Percentiles rank a stretch among this genome's conserved stretches.
These are phyloP conservation scores for Zygothrica quintamaculata DNA, from an alignment of 2,888 invertebrate genomes.

Conservation along the genomic window DNA sequence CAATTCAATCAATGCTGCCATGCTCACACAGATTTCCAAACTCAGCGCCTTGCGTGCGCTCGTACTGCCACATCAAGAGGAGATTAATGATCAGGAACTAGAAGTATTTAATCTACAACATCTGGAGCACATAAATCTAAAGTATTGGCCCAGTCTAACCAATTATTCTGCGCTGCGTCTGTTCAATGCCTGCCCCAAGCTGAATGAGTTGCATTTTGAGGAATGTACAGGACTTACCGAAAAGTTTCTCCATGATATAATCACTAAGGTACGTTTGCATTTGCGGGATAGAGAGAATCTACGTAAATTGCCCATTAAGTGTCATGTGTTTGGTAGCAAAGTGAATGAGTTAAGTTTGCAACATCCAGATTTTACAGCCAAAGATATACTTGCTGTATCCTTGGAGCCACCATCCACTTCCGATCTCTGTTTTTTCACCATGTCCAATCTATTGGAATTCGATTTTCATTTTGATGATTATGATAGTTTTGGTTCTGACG, in stretches of 20 bases:
- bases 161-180: slow-evolving; percentile 25
- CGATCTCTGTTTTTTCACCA: slow-evolving; percentile 21
- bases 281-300: slow-evolving; percentile 9
- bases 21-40: slow-evolving; percentile 17
- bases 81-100: slow-evolving; percentile 23
- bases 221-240: slow-evolving; percentile 32
- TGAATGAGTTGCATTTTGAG: slow-evolving; percentile 37
- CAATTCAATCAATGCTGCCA: slow-evolving; percentile 11
- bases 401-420: slow-evolving; percentile 26
- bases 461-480: slow-evolving; percentile 20
- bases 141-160: slow-evolving; percentile 19
- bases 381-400: slow-evolving; percentile 28
- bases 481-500: slow-evolving; percentile 39
- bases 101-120: slow-evolving; percentile 10
- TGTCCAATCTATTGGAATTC: slow-evolving; percentile 19
- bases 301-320: slow-evolving; percentile 33
- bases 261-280: slow-evolving; percentile 28
- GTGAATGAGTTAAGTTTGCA: slow-evolving; percentile 22
- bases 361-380: slow-evolving; percentile 18
- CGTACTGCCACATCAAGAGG: slow-evolving; percentile 27
- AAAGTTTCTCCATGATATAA: slow-evolving; percentile 24
- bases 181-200: slow-evolving; percentile 36
- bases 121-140: slow-evolving; percentile 30
- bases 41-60: slow-evolving; percentile 18
- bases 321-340: slow-evolving; percentile 34